Evolutionary conservation across 2,797 vertebrate genomes (phyloP), one percentile per base, ranked within the genome.

Genomic region (Gambusia yucatana): DNA sequence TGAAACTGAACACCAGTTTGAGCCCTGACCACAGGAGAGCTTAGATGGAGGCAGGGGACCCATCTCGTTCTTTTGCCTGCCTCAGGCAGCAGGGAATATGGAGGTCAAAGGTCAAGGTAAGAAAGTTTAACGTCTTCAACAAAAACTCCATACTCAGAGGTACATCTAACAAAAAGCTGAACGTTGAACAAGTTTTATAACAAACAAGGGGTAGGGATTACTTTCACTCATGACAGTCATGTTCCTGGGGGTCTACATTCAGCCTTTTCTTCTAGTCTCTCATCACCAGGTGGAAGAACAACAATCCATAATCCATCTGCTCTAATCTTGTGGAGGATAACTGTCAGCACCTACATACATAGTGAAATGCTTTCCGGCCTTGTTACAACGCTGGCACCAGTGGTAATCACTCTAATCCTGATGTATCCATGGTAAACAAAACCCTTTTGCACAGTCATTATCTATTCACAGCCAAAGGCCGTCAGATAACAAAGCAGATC

Each of bases 341-440:
- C 89, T 93, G 89, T 95, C 93, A 90, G 79, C 92, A 86, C 88
- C 86, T 88, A 85, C 77, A 85, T 89, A 82, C 86, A 89, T 76
- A 0, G 46, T 82, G 88, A 80, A 90, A 89, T 86, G 81, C 73
- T 85, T 89, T 82, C 81, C 84, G 63, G 50, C 84, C 84, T 86
- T 84, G 87, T 88, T 88, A 84, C 90, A 87, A 83, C 86, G 82
- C 86, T 90, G 94, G 91, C 94, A 93, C 92, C 93, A 92, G 89
- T 57, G 77, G 86, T 89, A 89, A 94, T 94, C 88, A 83, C 79
- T 67, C 86, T 92, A 92, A 95, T 94, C 89, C 93, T 77, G 69
- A 72, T 86, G 85, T 90, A 91, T 85, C 90, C 91, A 85, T 61
- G 78, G 91, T 89, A 91, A 93, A 91, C 88, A 92, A 89, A 89